Base-by-base conservation (phyloP, 2,113 vertebrate species). In the Gavialis gangeticus region DNA sequence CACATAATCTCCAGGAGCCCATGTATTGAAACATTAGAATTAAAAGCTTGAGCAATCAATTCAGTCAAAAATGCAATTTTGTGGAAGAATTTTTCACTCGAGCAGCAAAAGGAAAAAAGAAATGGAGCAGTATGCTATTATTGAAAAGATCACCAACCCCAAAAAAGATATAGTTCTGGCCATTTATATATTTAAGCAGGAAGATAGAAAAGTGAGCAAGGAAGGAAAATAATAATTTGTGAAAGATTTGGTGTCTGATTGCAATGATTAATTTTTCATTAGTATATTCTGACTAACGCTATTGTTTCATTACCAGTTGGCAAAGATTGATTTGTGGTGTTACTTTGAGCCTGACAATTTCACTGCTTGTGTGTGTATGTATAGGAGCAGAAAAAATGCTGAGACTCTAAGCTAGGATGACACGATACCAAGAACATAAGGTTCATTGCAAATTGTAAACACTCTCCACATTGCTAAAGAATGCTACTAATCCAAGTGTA, bases 11-110 rank as follows among this genome's bases (percentile, higher is more conserved):
- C 89, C 85, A 80, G 92, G 92, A 96, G 96, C 79, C 93, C 64
- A 76, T 93, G 88, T 93, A 97, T 95, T 95, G 96, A 97, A 98
- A 98, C 94, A 78, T 93, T 96, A 97, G 96, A 97, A 97, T 96
- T 97, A 97, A 98, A 97, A 95, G 84, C 90, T 94, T 95, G 93
- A 62, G 84, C 95, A 97, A 97, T 97, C 97, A 97, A 97, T 98
- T 98, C 91, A 97, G 89, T 30, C 89, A 97, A 95, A 97, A 97
- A 91, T 73, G 86, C 63, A 34, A 2, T 97, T 97, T 96, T 93
- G 73, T 71, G 90, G 88, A 88, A 62, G 88, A 95, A 95, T 97
- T 97, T 96, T 97, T 97, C 84, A 95, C 91, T 95, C 85, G 91
- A 73, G 83, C 21, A 86, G 77, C 82, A 89, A 96, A 82, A 78